A percentile compares a stretch with the other conserved stretches of the same genome.
phyloP scores from a whole-genome alignment of 2,888 invertebrate genomes.

The Diploptera punctata region DNA sequence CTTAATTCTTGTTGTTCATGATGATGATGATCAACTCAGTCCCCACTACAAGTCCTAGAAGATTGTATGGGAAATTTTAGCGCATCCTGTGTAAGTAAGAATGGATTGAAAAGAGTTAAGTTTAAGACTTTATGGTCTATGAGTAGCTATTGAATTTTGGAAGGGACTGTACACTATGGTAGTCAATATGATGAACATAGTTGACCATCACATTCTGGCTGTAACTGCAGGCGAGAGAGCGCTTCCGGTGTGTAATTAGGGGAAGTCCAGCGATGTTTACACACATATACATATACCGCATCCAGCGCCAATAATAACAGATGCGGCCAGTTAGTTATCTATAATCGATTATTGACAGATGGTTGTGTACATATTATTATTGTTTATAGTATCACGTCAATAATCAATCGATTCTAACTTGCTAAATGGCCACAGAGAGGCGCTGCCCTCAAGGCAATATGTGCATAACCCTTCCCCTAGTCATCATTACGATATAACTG shows the following conservation, averaged over 20 bases:
- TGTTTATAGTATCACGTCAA: slow-evolving; percentile 18
- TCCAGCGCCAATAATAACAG: slow-evolving; percentile 25
- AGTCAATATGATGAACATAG: slow-evolving; percentile 8
- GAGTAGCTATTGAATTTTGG: no score
- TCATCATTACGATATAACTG: no score
- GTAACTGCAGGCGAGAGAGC: neutral
- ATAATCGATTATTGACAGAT: slow-evolving; percentile 28
- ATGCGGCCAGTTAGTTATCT: slow-evolving; percentile 28
- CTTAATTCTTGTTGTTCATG: no score
- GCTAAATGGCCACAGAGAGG: slow-evolving; percentile 21
- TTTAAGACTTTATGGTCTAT: no score
- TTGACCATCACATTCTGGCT: neutral
- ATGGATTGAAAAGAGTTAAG: no score
- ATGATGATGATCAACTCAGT: no score
- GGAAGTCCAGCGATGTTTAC: slow-evolving; percentile 16
- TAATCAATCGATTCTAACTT: slow-evolving; percentile 24
- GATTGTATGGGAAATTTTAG: no score
- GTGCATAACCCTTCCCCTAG: no score
- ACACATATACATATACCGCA: slow-evolving; percentile 6
- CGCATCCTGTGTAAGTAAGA: no score
- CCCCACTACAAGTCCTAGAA: no score
- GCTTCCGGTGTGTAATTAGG: slow-evolving; percentile 26
- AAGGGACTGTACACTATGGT: neutral
- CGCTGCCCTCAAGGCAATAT: no score
- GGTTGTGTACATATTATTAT: slow-evolving; percentile 30